Conservation (phyloP, 2,113 vertebrate genomes). For the Azemiops feae region DNA sequence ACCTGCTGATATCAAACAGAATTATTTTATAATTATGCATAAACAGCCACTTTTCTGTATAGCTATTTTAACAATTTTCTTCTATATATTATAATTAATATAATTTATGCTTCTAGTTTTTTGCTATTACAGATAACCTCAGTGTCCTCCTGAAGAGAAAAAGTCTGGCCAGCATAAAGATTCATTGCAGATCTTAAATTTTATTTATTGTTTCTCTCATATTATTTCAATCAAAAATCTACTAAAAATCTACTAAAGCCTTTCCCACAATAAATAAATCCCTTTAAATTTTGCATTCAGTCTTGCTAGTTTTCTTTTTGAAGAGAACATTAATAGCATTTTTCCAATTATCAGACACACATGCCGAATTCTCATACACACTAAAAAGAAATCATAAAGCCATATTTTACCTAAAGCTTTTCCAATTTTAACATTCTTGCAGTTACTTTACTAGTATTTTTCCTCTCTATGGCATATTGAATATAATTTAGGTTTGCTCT, state of each 20-base stretch:
- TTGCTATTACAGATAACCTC: neutral
- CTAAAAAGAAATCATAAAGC: neutral
- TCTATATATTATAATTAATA: neutral
- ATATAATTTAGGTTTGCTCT: neutral
- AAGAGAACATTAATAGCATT: neutral
- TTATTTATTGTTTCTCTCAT: neutral
- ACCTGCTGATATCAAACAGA: neutral
- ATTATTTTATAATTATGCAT: neutral
- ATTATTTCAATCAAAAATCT: neutral
- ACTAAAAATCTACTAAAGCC: neutral
- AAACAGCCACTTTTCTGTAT: neutral
- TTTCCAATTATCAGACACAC: neutral
- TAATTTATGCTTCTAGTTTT: neutral
- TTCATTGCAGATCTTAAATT: neutral
- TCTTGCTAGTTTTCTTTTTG: neutral
- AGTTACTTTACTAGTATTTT: neutral
- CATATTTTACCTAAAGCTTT: neutral
- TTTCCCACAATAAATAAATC: neutral
- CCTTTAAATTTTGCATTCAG: neutral
- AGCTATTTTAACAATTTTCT: neutral
- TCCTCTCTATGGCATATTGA: neutral
- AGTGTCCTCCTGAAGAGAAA: neutral
- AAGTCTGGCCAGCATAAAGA: neutral
- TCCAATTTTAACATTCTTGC: neutral
- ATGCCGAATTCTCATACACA: neutral